These are phyloP conservation scores for Aleiodes leptofemur DNA, from an alignment of 2,888 invertebrate genomes.

Conservation along the genomic window DNA sequence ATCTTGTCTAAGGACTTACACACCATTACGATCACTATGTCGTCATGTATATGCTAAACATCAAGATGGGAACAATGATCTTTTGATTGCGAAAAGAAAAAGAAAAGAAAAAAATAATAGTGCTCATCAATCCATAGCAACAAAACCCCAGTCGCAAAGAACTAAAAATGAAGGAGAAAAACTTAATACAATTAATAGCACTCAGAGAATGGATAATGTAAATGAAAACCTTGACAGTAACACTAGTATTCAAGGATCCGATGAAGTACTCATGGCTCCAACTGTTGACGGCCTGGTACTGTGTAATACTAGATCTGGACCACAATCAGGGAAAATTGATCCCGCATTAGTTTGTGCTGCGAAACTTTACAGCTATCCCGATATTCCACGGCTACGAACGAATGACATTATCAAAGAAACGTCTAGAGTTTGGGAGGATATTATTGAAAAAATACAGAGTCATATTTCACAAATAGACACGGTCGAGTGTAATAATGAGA, in stretches of 20 bases:
- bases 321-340: too few relatives aligned
- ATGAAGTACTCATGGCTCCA: too few relatives aligned
- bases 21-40: slow-evolving; percentile 8
- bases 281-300: too few relatives aligned
- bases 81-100: background rate
- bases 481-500: background rate
- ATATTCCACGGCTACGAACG: slow-evolving; percentile 30
- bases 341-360: background rate
- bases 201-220: slow-evolving; percentile 9
- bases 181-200: slow-evolving; percentile 10
- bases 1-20: slow-evolving; percentile 11
- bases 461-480: background rate
- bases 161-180: background rate
- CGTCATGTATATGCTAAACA: slow-evolving; percentile 32
- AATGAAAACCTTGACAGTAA: background rate
- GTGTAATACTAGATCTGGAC: too few relatives aligned
- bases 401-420: slow-evolving; percentile 30
- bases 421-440: background rate
- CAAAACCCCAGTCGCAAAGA: background rate
- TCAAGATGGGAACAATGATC: background rate
- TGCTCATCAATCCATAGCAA: background rate
- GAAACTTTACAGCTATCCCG: slow-evolving; percentile 36
- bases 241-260: slow-evolving; percentile 15
- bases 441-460: slow-evolving; percentile 13
- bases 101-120: background rate